Conservation (phyloP, 2,113 vertebrate genomes). For the Odocoileus hemionus region DNA sequence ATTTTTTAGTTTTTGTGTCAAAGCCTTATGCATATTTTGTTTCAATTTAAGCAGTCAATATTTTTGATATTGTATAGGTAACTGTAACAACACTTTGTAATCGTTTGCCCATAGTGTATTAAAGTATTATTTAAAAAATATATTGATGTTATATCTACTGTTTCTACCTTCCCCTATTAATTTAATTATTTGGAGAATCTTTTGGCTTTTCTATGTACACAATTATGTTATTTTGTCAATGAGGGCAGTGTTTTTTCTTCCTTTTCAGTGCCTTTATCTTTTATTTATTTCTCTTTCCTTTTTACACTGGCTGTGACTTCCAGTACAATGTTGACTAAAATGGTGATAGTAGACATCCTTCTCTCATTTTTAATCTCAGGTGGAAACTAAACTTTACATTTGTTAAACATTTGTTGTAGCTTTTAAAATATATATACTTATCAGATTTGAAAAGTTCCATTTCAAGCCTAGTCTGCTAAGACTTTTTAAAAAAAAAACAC, state of each 20-base stretch:
- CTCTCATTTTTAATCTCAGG: neutral
- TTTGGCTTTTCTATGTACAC: neutral
- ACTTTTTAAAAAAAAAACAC: neutral
- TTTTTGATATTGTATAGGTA: neutral
- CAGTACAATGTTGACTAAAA: neutral
- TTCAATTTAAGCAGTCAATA: neutral
- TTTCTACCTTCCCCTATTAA: neutral
- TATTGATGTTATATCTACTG: neutral
- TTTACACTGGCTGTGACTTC: neutral
- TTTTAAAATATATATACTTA: neutral
- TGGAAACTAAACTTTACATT: neutral
- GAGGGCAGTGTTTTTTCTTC: neutral
- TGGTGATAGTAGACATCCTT: neutral
- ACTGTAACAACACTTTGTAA: neutral
- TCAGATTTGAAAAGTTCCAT: neutral
- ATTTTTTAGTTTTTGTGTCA: neutral
- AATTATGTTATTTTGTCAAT: neutral
- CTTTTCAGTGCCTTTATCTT: neutral
- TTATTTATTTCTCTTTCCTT: neutral
- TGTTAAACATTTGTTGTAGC: neutral
- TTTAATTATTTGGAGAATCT: neutral
- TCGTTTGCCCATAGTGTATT: neutral
- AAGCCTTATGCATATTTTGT: neutral
- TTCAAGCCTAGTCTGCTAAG: neutral
- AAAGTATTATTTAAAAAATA: neutral